Base-by-base conservation (phyloP, 2,888 invertebrate genomes). In the Athetis lepigone region DNA sequence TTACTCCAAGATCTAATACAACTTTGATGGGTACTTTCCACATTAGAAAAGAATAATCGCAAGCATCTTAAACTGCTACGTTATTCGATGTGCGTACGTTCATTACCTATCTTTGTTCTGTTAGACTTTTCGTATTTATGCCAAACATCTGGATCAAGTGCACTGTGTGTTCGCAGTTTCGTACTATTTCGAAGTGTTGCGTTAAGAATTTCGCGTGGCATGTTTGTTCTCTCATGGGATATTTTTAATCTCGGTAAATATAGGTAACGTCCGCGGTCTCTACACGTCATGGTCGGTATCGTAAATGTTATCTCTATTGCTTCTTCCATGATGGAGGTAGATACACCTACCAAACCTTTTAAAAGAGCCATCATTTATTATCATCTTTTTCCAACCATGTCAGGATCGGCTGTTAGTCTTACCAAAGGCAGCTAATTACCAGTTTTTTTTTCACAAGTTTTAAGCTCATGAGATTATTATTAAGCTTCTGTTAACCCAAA, bases 221-320 rank as follows among this genome's bases (percentile, higher is more conserved):
- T 76, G 76, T 83, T 87, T 76, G 76, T 83, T 87, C 83, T 86
- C 82, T 82, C 80, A 80, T 69, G 50, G 72, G 73, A 63, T 88
- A 88, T 86, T 88, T 86, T 81, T 83, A 81, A 73, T 59, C 66
- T 71, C 40, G 40, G 74, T 81, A 85, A 82, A 85, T 80, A 80
- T 83, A 80, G 77, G 67, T 55, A 67, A 39, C 59, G 46, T 54
- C 36, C 46, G 63, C 42, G 61, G 47, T 39, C 50, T 46, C 47
- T 56, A 16, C 61, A 21, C 69, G 45, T 49, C 52, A 43, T 37
- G 23, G 16, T 56, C 40, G 19, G n/a, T 29, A 62, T 52, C 37
- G 23, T 56, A 57, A 50, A 68, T 61, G 40, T 49, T 33, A 61
- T 49, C 4, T 50, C 37, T 45, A 40, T 9, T 27, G 18, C 8